phyloP scores from a whole-genome alignment of 1,140 invertebrate genomes.

The Zaprionus kolodkinae region DNA sequence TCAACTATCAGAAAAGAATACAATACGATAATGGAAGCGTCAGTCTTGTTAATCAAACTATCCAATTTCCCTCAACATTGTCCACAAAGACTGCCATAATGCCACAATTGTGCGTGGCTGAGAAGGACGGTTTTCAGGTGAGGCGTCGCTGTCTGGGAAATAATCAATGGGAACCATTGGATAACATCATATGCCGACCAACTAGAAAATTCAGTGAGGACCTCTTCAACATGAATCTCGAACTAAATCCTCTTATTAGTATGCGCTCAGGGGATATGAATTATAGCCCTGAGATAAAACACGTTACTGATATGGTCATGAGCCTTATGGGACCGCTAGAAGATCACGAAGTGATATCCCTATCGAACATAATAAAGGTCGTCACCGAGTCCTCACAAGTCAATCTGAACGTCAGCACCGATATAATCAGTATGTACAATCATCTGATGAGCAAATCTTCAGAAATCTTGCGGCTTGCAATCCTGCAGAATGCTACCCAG shows the following conservation, averaged over 20 bases:
- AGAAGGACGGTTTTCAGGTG: background rate
- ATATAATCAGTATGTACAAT: conserved; percentile 36
- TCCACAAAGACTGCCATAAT: conserved; percentile 7
- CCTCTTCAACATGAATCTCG: background rate
- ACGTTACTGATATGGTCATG: background rate
- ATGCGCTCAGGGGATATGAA: background rate
- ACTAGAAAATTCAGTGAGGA: background rate
- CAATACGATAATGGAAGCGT: background rate
- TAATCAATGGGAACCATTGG: conserved; percentile 10
- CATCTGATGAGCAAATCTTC: conserved; percentile 40
- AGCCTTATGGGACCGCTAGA: background rate
- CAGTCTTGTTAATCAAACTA: background rate
- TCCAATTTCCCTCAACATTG: background rate
- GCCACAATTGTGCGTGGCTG: conserved; percentile 13
- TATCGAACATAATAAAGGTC: conserved; percentile 19
- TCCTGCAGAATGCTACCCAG: conserved; percentile 46
- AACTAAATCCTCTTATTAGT: background rate
- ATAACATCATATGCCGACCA: conserved; percentile 11
- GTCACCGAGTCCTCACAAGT: background rate
- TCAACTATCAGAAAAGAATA: background rate
- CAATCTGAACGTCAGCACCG: background rate
- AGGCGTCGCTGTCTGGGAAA: conserved; percentile 14
- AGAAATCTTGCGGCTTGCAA: conserved; percentile 29
- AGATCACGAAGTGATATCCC: conserved; percentile 11
- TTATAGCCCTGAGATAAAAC: background rate